These are phyloP conservation scores for Ptychobarbus kaznakovi DNA, from an alignment of 2,797 vertebrate species.

Conservation along the genomic window DNA sequence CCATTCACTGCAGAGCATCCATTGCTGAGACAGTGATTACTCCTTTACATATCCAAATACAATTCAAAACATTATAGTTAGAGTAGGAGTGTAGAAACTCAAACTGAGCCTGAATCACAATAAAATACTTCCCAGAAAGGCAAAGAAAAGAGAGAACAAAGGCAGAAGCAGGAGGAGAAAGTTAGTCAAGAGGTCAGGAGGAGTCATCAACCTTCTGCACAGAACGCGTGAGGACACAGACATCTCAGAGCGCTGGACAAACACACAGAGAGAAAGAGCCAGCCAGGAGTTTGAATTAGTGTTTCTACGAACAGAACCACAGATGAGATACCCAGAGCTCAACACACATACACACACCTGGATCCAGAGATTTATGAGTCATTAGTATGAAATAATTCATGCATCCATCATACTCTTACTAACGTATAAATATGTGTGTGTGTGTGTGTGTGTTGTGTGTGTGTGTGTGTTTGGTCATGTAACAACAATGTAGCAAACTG, in stretches of 20 bases:
- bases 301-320: not conserved
- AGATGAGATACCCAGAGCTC: not conserved
- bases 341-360: not conserved
- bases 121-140: not conserved
- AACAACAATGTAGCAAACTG: too few species aligned
- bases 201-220: not conserved
- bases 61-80: not conserved
- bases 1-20: not conserved
- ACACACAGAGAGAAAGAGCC: not conserved
- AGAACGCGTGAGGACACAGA: not conserved
- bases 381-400: not conserved
- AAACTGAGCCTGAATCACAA: not conserved
- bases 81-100: not conserved
- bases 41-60: not conserved
- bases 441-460: too few species aligned
- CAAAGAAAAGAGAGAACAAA: not conserved
- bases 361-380: not conserved
- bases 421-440: too few species aligned
- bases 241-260: not conserved
- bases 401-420: not conserved
- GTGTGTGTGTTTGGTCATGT: too few species aligned
- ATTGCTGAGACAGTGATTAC: not conserved
- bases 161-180: not conserved
- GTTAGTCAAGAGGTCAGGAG: not conserved
- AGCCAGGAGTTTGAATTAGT: not conserved